Conservation (phyloP, 2,888 invertebrate species). For the Timema podura region DNA sequence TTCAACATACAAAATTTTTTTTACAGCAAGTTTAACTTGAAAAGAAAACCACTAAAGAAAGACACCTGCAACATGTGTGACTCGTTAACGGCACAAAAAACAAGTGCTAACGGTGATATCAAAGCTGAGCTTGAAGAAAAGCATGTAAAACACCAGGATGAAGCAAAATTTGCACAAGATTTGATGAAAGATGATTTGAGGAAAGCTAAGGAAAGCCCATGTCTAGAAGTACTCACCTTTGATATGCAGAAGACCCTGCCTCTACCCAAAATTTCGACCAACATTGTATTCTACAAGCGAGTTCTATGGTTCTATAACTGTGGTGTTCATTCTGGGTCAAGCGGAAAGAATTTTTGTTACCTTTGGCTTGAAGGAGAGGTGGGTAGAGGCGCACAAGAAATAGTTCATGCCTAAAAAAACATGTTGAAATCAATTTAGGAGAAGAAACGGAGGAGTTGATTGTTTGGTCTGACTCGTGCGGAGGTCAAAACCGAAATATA, state of each 20-base stretch:
- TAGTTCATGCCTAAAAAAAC: constrained; percentile 35
- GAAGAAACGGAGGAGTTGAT: constrained; percentile 11
- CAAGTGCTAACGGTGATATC: too few relatives aligned
- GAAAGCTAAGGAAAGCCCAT: too few relatives aligned
- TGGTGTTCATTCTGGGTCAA: constrained; percentile 32
- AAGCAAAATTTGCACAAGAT: too few relatives aligned
- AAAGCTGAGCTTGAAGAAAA: too few relatives aligned
- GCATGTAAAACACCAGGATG: too few relatives aligned
- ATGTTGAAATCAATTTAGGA: constrained; percentile 29
- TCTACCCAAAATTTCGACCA: not conserved
- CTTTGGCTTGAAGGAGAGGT: constrained; percentile 36
- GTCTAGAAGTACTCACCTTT: too few relatives aligned
- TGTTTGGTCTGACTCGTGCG: constrained; percentile 10
- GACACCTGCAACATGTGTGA: too few relatives aligned
- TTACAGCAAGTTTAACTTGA: too few relatives aligned
- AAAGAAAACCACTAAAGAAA: too few relatives aligned
- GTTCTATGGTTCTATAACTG: constrained; percentile 8
- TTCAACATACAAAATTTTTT: too few relatives aligned
- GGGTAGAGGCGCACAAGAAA: constrained; percentile 37
- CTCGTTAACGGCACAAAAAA: too few relatives aligned
- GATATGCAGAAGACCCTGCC: constrained; percentile 6
- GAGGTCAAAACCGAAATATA: constrained; percentile 5
- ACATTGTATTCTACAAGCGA: not conserved
- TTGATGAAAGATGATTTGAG: too few relatives aligned
- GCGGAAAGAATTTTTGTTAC: constrained; percentile 35